Percentiles rank a stretch among this genome's conserved stretches.
These are phyloP conservation scores for Hapalemur alaotrensis DNA, from an alignment of 2,797 vertebrate species.

Conservation along the genomic window DNA sequence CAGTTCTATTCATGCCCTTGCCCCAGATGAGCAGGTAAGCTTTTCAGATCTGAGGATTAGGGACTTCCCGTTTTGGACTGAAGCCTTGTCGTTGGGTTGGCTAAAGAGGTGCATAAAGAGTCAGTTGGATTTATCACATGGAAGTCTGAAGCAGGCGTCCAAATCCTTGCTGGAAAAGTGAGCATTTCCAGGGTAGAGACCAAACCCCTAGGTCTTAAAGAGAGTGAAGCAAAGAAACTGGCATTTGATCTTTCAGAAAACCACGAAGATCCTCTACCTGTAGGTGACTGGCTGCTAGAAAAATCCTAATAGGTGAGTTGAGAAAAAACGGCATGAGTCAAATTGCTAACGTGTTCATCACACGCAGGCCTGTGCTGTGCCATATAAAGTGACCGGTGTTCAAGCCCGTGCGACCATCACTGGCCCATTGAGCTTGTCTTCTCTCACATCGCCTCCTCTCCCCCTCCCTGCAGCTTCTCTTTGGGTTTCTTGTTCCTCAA, in stretches of 20 bases:
- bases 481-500: not conserved
- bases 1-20: accelerated
- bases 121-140: not conserved
- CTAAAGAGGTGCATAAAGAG: accelerated
- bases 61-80: accelerated
- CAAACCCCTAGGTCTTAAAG: not conserved
- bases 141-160: not conserved
- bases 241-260: not conserved
- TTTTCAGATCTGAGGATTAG: too few relatives aligned
- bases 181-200: not conserved
- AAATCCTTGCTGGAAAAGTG: not conserved
- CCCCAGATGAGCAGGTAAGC: not conserved
- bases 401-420: accelerated
- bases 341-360: accelerated
- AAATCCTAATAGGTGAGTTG: not conserved
- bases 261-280: not conserved
- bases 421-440: not conserved
- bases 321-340: not conserved
- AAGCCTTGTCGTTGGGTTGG: accelerated
- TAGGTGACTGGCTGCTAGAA: not conserved
- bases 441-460: accelerated
- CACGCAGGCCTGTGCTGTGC: accelerated
- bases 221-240: not conserved
- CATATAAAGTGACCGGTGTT: accelerated
- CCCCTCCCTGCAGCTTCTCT: not conserved